Percentiles rank a stretch among this genome's conserved stretches.
These are phyloP conservation scores for Heterotis niloticus DNA, from an alignment of 2,113 vertebrate genomes.

Conservation along the genomic window DNA sequence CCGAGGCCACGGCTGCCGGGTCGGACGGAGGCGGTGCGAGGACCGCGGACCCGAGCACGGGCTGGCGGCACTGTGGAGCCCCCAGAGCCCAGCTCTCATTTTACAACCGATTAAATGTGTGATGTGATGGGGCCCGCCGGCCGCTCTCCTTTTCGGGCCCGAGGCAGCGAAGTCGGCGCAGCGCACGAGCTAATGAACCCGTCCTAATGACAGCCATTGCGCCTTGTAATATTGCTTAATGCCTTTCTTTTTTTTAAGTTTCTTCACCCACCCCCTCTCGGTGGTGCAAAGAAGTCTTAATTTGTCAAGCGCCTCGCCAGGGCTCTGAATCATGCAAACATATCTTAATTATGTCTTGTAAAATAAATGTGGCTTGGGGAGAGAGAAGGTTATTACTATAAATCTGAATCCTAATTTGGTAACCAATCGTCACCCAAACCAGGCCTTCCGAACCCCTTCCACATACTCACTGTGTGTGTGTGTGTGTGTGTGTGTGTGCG, in stretches of 20 bases:
- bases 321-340: slow-evolving; percentile 34
- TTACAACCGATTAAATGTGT: slow-evolving; percentile 40
- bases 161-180: slow-evolving; percentile 26
- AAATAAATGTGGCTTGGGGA: slow-evolving; percentile 24
- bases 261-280: slow-evolving; percentile 11
- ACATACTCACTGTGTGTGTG: background rate
- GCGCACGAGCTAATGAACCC: slow-evolving; percentile 39
- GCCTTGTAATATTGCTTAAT: slow-evolving; percentile 10
- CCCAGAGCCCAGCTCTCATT: slow-evolving; percentile 40
- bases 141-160: slow-evolving; percentile 24
- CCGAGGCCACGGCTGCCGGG: too few relatives aligned
- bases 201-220: slow-evolving; percentile 32
- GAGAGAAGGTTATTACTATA: slow-evolving; percentile 24
- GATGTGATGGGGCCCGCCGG: slow-evolving; percentile 21
- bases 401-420: slow-evolving; percentile 28
- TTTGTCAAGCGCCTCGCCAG: slow-evolving; percentile 34
- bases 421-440: background rate
- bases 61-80: slow-evolving; percentile 33
- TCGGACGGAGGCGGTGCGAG: slow-evolving; percentile 21
- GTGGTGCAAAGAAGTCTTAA: slow-evolving; percentile 27
- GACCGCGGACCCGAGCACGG: slow-evolving; percentile 21
- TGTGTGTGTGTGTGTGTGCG: background rate
- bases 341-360: slow-evolving; percentile 31
- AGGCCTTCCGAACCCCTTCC: background rate
- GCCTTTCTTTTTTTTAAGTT: background rate